Conservation (phyloP, 1,140 invertebrate species). For the Musca vetustissima region DNA sequence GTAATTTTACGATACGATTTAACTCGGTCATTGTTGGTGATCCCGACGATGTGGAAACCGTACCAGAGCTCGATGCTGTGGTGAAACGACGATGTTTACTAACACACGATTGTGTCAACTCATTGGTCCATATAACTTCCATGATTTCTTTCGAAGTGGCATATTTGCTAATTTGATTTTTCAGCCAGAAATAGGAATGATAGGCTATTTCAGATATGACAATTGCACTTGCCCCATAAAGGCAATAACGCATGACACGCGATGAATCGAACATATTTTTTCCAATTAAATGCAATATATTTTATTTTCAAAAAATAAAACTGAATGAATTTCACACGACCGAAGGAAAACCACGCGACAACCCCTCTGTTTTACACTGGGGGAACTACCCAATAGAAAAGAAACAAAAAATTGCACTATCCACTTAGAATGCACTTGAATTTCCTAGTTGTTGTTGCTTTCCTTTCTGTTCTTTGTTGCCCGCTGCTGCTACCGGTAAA, state of each 20-base stretch:
- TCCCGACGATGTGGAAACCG: background rate
- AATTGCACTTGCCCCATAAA: conserved; percentile 19
- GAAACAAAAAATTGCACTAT: too few relatives aligned
- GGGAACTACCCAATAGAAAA: too few relatives aligned
- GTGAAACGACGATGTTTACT: background rate
- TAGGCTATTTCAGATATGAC: conserved; percentile 25
- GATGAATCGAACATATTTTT: conserved; percentile 21
- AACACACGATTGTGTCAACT: conserved; percentile 26
- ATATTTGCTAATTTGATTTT: background rate
- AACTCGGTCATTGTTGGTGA: conserved; percentile 7
- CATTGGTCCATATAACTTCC: conserved; percentile 31
- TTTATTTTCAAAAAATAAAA: background rate
- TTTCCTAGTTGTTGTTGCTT: too few relatives aligned
- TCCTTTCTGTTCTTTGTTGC: too few relatives aligned
- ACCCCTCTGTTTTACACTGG: too few relatives aligned
- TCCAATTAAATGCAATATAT: background rate
- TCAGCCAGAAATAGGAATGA: conserved; percentile 20
- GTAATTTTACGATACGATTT: conserved; percentile 12
- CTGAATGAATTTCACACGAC: too few relatives aligned
- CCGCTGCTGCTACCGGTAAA: too few relatives aligned
- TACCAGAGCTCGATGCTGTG: background rate
- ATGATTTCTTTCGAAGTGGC: conserved; percentile 6
- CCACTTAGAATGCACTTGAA: too few relatives aligned
- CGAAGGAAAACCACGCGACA: too few relatives aligned
- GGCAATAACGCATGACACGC: conserved; percentile 23